Percentiles rank a stretch among this genome's conserved stretches.
Evolutionary conservation across 2,113 vertebrate genomes (phyloP).

Genomic region (Siniperca knerii): DNA sequence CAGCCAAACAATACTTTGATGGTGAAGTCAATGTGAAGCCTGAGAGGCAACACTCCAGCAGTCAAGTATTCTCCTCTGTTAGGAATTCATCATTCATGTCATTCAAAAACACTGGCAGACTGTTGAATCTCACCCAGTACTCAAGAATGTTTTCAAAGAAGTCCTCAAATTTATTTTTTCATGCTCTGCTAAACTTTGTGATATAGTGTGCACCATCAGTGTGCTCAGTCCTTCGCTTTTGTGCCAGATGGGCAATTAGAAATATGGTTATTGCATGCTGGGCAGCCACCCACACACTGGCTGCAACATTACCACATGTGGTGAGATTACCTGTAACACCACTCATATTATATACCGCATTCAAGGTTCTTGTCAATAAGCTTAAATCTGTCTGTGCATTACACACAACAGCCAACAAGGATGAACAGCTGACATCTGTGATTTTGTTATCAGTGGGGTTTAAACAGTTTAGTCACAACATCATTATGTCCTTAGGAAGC

Average conservation of each 20-base stretch:
- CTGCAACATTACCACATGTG: conserved; percentile 67
- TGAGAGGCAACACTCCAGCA: background rate
- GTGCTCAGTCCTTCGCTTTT: conserved; percentile 37
- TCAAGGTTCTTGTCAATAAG: conserved; percentile 52
- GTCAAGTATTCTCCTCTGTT: conserved; percentile 6
- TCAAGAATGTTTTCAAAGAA: conserved; percentile 34
- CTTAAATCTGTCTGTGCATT: conserved; percentile 22
- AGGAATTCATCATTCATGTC: conserved; percentile 27
- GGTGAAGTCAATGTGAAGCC: conserved; percentile 8
- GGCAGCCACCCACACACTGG: conserved; percentile 71
- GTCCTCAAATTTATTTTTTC: background rate
- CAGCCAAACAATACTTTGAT: background rate
- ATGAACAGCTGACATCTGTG: conserved; percentile 3
- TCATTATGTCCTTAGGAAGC: background rate
- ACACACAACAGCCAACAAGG: background rate
- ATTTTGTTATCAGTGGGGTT: conserved; percentile 27
- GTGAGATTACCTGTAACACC: conserved; percentile 67
- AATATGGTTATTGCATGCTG: conserved; percentile 65
- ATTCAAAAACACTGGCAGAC: conserved; percentile 20
- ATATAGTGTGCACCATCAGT: conserved; percentile 29
- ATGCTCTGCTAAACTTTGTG: conserved; percentile 47
- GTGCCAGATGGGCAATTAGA: conserved; percentile 79
- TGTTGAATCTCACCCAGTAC: background rate
- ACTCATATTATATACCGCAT: conserved; percentile 36
- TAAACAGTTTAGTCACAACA: conserved; percentile 4